Percentiles rank a stretch among this genome's conserved stretches.
Evolutionary conservation across 2,113 vertebrate species (phyloP).

Genomic region (Haplochromis vanheusdeni): DNA sequence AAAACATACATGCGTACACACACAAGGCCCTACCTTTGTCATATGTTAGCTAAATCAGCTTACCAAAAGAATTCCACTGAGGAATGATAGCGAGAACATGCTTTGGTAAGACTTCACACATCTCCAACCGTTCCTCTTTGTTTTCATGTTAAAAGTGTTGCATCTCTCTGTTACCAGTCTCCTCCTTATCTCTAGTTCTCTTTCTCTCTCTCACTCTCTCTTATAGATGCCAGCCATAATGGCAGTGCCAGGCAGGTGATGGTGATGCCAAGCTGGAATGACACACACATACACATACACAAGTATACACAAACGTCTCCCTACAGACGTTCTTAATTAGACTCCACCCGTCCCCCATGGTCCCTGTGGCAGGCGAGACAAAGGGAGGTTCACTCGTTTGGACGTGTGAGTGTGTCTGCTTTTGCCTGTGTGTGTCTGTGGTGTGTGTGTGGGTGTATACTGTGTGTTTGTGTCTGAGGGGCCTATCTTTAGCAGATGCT

Average conservation of each 20-base stretch:
- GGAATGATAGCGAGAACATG: neutral
- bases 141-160: neutral
- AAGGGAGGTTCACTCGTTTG: slow-evolving; percentile 73
- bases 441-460: neutral
- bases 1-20: neutral
- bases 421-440: neutral
- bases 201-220: neutral
- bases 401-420: slow-evolving; percentile 39
- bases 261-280: slow-evolving; percentile 75
- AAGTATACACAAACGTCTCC: slow-evolving; percentile 57
- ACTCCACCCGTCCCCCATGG: slow-evolving; percentile 69
- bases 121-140: neutral
- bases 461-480: slow-evolving; percentile 61
- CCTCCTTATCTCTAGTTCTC: neutral
- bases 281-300: slow-evolving; percentile 52
- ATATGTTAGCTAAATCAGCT: neutral
- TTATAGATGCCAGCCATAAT: slow-evolving; percentile 57
- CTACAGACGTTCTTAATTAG: slow-evolving; percentile 76
- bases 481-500: slow-evolving; percentile 89
- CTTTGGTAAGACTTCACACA: neutral
- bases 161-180: neutral
- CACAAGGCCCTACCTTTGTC: neutral
- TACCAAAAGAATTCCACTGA: neutral
- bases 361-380: slow-evolving; percentile 70
- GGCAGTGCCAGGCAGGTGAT: slow-evolving; percentile 68